Evolutionary conservation across 2,797 vertebrate genomes (phyloP).

Genomic region (Iguana delicatissima): DNA sequence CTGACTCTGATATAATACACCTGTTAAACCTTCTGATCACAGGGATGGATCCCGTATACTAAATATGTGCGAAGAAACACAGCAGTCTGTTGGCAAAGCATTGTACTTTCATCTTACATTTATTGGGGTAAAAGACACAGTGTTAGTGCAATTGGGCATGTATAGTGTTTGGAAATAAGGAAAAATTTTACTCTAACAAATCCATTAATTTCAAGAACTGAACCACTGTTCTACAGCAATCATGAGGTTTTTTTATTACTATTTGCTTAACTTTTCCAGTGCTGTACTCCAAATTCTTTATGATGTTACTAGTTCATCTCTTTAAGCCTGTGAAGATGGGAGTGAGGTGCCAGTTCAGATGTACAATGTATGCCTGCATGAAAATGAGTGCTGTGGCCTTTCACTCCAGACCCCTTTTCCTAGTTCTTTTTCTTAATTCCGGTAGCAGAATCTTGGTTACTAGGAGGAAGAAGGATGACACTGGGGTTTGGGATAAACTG

Average conservation of each 20-base stretch:
- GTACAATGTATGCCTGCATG: neutral
- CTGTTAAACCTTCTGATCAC: constrained; percentile 8
- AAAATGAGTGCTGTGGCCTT: neutral
- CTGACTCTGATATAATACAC: constrained; percentile 29
- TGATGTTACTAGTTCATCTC: neutral
- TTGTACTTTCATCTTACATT: neutral
- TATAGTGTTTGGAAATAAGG: neutral
- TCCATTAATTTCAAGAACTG: neutral
- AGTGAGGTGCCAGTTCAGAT: neutral
- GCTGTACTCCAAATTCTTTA: neutral
- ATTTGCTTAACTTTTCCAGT: neutral
- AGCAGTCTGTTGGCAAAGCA: neutral
- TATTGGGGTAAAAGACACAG: neutral
- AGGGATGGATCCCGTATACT: neutral
- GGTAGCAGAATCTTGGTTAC: neutral
- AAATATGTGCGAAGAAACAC: neutral
- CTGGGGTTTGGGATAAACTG: neutral
- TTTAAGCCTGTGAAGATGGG: neutral
- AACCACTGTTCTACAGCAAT: neutral
- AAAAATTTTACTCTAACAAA: neutral
- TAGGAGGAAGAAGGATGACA: neutral
- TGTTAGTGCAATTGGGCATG: neutral
- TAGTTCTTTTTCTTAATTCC: neutral
- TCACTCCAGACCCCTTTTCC: neutral
- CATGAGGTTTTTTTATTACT: neutral